Percentiles rank a stretch among this genome's conserved stretches.
Conservation (phyloP, 2,113 vertebrate genomes). For the Macquaria ambigua region DNA sequence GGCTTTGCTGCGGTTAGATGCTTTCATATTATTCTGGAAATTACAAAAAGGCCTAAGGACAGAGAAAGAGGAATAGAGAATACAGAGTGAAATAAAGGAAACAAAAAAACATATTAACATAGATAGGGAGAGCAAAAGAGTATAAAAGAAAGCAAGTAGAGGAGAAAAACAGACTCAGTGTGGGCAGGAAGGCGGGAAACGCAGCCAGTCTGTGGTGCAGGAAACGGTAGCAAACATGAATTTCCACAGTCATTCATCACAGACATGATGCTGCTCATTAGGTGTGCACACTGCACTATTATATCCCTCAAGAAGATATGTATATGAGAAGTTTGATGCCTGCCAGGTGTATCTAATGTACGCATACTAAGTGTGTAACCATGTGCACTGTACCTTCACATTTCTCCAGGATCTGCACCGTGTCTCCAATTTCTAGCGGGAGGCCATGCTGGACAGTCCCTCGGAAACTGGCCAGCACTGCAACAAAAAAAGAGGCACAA, state of each 20-base stretch:
- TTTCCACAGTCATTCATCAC: constrained; percentile 43
- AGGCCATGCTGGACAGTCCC: constrained; percentile 94
- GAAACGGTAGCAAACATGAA: constrained; percentile 58
- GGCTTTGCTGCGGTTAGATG: background rate
- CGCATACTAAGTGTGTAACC: background rate
- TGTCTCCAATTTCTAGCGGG: constrained; percentile 97
- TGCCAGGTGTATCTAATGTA: background rate
- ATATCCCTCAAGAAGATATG: background rate
- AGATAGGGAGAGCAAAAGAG: background rate
- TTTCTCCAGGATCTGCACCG: constrained; percentile 98
- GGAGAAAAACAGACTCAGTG: constrained; percentile 66
- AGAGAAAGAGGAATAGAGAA: background rate
- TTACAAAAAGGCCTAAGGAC: background rate
- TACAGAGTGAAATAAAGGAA: background rate
- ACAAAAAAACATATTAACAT: constrained; percentile 1
- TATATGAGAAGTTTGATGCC: background rate
- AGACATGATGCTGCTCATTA: constrained; percentile 31
- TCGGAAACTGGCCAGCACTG: constrained; percentile 97
- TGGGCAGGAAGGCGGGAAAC: constrained; percentile 62
- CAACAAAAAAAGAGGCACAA: constrained; percentile 75
- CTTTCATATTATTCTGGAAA: background rate
- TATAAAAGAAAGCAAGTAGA: constrained; percentile 30
- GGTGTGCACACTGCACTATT: background rate
- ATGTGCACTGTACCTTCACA: constrained; percentile 90
- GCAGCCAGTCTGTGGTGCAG: constrained; percentile 36